Evolutionary conservation across 2,113 vertebrate genomes (phyloP).

Genomic region (Pelmatolapia mariae): DNA sequence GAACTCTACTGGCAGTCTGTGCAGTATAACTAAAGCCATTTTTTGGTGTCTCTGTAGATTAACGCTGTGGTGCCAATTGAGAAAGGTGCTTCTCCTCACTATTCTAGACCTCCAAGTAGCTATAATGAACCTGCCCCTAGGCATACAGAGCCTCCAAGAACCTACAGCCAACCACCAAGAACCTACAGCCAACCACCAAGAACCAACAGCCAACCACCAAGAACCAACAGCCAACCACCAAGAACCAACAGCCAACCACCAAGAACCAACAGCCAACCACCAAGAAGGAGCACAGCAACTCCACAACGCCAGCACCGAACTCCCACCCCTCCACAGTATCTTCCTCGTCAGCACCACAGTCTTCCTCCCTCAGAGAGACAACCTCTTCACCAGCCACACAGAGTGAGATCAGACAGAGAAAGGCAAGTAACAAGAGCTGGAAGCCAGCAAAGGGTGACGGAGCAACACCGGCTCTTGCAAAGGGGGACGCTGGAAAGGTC

Average conservation of each 20-base stretch:
- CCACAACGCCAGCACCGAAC: not conserved
- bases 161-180: not conserved
- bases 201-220: not conserved
- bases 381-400: not conserved
- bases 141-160: not conserved
- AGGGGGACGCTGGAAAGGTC: slow-evolving; percentile 50
- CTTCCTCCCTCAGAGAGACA: slow-evolving; percentile 21
- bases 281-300: not conserved
- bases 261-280: not conserved
- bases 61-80: slow-evolving; percentile 7
- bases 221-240: not conserved
- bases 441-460: not conserved
- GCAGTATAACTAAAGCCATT: not conserved
- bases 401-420: not conserved
- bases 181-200: not conserved
- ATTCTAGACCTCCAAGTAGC: not conserved
- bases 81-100: not conserved
- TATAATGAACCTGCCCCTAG: not conserved
- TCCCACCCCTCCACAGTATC: not conserved
- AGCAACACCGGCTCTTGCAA: slow-evolving; percentile 44
- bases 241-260: not conserved
- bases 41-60: slow-evolving; percentile 37
- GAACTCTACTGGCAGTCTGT: not conserved
- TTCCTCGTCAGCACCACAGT: not conserved
- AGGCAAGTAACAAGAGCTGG: not conserved